Evolutionary conservation across 2,113 vertebrate genomes (phyloP).

Genomic region (Excalfactoria chinensis): DNA sequence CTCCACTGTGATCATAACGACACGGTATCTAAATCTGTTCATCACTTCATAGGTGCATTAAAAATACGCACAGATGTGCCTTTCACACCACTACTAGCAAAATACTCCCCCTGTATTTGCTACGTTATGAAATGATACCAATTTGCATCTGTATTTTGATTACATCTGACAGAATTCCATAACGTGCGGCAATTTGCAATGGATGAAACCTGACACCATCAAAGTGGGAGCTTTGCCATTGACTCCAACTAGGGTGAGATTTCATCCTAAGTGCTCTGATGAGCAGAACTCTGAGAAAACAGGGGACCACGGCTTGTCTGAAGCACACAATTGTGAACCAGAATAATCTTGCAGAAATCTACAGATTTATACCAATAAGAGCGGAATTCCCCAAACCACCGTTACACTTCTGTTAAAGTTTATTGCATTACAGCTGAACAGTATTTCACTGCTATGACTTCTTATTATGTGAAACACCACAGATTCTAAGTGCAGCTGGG

Average conservation of each 20-base stretch:
- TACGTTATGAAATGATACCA: slow-evolving; percentile 27
- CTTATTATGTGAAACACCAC: background rate
- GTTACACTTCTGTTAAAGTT: background rate
- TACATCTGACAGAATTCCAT: slow-evolving; percentile 51
- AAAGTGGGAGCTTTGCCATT: background rate
- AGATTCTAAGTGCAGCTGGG: background rate
- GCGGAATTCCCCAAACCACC: background rate
- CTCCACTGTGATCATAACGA: slow-evolving; percentile 56
- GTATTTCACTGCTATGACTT: background rate
- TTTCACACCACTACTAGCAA: slow-evolving; percentile 44
- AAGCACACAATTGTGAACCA: background rate
- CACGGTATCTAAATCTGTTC: slow-evolving; percentile 42
- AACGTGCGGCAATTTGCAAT: background rate
- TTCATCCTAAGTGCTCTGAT: background rate
- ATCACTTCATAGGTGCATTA: slow-evolving; percentile 44
- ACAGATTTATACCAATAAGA: background rate
- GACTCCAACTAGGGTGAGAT: background rate
- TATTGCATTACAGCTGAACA: background rate
- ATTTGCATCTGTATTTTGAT: slow-evolving; percentile 68
- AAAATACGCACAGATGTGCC: slow-evolving; percentile 52
- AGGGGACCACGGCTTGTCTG: background rate
- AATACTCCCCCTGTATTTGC: slow-evolving; percentile 54
- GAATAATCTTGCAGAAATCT: background rate
- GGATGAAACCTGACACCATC: slow-evolving; percentile 35
- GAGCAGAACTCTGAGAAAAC: background rate